These are phyloP conservation scores for Lonchura striata DNA, from an alignment of 2,113 vertebrate species.

Conservation along the genomic window DNA sequence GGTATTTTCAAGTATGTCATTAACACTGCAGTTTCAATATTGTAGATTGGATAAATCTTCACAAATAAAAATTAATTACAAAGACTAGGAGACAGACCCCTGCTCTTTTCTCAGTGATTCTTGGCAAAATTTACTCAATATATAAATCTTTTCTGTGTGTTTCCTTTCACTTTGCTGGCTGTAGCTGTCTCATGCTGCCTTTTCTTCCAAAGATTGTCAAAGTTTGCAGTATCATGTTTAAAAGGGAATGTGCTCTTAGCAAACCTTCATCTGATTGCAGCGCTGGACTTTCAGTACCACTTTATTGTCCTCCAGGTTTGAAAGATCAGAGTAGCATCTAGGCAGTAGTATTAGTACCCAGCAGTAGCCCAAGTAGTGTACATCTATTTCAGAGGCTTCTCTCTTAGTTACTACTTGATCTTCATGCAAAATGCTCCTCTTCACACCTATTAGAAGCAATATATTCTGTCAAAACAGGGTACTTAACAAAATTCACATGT, in stretches of 20 bases:
- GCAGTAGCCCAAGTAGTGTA: neutral
- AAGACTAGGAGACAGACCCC: neutral
- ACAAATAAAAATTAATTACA: neutral
- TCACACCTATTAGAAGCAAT: neutral
- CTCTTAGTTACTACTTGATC: neutral
- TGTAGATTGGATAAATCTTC: neutral
- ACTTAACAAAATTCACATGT: neutral
- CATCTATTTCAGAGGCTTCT: neutral
- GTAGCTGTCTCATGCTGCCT: neutral
- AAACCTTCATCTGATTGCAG: neutral
- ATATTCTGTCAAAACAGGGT: neutral
- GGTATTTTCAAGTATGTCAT: neutral
- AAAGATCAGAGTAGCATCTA: neutral
- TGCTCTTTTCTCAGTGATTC: neutral
- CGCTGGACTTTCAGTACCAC: neutral
- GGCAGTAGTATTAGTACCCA: neutral
- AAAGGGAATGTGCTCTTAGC: neutral
- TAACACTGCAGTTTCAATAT: neutral
- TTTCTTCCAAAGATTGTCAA: neutral
- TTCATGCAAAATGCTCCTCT: neutral
- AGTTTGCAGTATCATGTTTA: neutral
- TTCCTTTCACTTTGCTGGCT: neutral
- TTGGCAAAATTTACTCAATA: neutral
- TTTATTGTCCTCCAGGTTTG: neutral
- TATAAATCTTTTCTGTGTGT: neutral